These are phyloP conservation scores for Malacosoma neustria DNA, from an alignment of 2,888 invertebrate genomes.

Conservation along the genomic window DNA sequence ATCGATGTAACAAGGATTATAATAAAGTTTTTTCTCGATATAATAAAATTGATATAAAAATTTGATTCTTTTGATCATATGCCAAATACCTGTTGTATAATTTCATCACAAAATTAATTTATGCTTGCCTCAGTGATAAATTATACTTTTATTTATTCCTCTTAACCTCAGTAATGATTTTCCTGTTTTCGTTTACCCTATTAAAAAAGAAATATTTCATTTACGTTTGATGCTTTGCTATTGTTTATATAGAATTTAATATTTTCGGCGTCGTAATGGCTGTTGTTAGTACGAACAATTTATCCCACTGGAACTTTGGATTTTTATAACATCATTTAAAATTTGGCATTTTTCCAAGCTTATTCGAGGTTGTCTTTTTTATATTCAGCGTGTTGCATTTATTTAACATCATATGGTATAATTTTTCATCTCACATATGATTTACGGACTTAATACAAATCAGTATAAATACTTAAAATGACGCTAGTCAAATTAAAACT, in stretches of 20 bases:
- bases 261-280: slow-evolving; percentile 45
- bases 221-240: slow-evolving; percentile 23
- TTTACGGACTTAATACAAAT: too few relatives aligned
- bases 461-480: too few relatives aligned
- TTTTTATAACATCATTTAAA: slow-evolving; percentile 61
- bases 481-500: background rate
- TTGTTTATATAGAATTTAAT: slow-evolving; percentile 44
- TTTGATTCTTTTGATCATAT: background rate
- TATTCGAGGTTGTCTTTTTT: slow-evolving; percentile 37
- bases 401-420: slow-evolving; percentile 6
- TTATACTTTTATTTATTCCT: slow-evolving; percentile 16
- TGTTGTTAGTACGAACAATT: slow-evolving; percentile 35
- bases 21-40: background rate
- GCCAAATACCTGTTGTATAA: background rate
- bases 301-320: slow-evolving; percentile 50
- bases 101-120: background rate
- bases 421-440: background rate
- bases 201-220: slow-evolving; percentile 16
- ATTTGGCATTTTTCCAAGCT: slow-evolving; percentile 52
- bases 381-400: slow-evolving; percentile 45
- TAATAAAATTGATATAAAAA: background rate
- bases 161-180: slow-evolving; percentile 12
- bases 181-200: slow-evolving; percentile 10
- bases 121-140: slow-evolving; percentile 7
- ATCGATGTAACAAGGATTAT: background rate